A percentile compares a stretch with the other conserved stretches of the same genome.
Conservation (phyloP, 2,888 invertebrate genomes). For the Adela reaumurella region DNA sequence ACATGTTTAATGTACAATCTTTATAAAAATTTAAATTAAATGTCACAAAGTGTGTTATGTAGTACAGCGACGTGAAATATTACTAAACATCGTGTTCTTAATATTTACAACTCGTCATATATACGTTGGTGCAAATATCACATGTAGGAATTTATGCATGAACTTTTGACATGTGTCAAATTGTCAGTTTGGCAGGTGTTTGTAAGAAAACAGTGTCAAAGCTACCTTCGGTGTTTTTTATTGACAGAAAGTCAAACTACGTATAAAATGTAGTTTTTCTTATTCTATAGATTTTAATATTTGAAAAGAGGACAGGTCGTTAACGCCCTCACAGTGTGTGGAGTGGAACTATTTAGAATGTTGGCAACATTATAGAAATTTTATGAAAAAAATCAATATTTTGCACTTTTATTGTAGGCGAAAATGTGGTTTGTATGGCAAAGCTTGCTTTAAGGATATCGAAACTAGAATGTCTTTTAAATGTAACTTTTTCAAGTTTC, state of each 20-base stretch:
- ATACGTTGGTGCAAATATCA: neutral
- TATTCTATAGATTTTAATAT: neutral
- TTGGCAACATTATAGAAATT: too few relatives aligned
- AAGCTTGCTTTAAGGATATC: slow-evolving; percentile 1
- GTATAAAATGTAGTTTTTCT: neutral
- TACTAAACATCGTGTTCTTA: neutral
- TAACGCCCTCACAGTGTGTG: too few relatives aligned
- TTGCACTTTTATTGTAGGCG: too few relatives aligned
- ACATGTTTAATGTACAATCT: too few relatives aligned
- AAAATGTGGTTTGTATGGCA: neutral
- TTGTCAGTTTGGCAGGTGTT: neutral
- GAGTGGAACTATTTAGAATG: too few relatives aligned
- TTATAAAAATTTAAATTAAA: too few relatives aligned
- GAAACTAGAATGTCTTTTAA: slow-evolving; percentile 1
- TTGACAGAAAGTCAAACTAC: neutral
- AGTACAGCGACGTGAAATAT: neutral
- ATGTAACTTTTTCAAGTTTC: slow-evolving; percentile 1
- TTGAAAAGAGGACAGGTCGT: too few relatives aligned
- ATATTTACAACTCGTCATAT: neutral
- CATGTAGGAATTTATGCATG: neutral
- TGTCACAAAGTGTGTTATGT: too few relatives aligned
- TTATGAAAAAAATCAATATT: too few relatives aligned
- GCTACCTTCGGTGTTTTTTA: neutral
- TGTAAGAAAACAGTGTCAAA: neutral
- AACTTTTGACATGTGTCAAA: neutral